Evolutionary conservation across 2,797 vertebrate species (phyloP), one percentile per base, ranked within the genome.

Genomic region (Hybognathus amarus): DNA sequence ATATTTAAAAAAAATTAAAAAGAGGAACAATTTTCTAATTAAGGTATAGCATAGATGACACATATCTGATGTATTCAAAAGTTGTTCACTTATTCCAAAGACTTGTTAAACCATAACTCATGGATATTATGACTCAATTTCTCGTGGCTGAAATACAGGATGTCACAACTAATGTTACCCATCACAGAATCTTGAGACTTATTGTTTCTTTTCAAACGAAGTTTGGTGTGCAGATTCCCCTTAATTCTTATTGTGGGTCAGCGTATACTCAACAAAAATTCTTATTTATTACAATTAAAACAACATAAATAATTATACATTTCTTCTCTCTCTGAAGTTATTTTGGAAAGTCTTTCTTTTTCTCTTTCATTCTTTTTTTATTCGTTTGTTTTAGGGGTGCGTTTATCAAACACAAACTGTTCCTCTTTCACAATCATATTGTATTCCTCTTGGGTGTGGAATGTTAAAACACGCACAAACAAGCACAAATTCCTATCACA

Each of bases 381-480:
- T 36, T 15, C 10, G 11, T 47, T 66, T 82, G 22, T 40, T 67
- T 52, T n/a, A 6, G 47, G 80, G 61, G 36, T 38, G 36, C 36
- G 5, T 6, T 2, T 30, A 22, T 27, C 63, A 38, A 61, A 10
- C 2, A 42, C n/a, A 67, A n/a, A 67, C 8, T 22, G 6, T 64
- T 6, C 15, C 11, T 54, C 69, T 52, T 75, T 75, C 61, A 74
- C 45, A 67, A 42, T 76, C 27, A 50, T 81, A 27, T 52, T 42
- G 33, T 56, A 24, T 67, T 75, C n/a, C 33, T 56, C 11, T 56
- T 42, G 80, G 80, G 71, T 64, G 80, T 76, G 80, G 80, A 76
- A 30, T 56, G 17, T 67, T 24, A 27, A 5, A 36, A 67, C 61
- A 76, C 9, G 61, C 45, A 75, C 17, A 67, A 40, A 75, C 59